A percentile compares a stretch with the other conserved stretches of the same genome.
Conservation (phyloP, 2,888 invertebrate species). For the Apeira syringaria region DNA sequence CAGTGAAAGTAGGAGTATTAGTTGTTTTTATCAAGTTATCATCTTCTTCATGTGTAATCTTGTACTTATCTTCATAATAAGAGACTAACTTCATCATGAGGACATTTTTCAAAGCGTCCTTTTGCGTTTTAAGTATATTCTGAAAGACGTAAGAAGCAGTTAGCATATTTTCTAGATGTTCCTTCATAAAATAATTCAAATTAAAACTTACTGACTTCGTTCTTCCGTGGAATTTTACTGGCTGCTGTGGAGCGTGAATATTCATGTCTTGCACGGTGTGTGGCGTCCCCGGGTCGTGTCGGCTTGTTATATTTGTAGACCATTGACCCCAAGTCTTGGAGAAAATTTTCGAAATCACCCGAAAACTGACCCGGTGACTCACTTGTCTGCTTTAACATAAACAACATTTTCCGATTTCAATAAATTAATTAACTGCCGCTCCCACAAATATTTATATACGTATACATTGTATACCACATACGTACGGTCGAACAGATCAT, state of each 20-base stretch:
- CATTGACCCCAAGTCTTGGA: constrained; percentile 44
- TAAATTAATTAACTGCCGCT: too few species aligned
- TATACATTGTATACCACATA: constrained; percentile 6
- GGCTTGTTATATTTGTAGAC: constrained; percentile 42
- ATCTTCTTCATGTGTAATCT: constrained; percentile 35
- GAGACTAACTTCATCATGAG: constrained; percentile 66
- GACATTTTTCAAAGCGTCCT: constrained; percentile 44
- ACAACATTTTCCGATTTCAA: not conserved
- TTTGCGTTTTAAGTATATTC: constrained; percentile 36
- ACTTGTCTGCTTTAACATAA: not conserved
- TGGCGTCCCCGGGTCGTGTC: constrained; percentile 8
- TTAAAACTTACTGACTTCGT: constrained; percentile 40
- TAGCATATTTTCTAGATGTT: constrained; percentile 6
- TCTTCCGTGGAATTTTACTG: constrained; percentile 21
- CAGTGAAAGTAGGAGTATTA: constrained; percentile 4
- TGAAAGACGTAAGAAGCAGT: constrained; percentile 22
- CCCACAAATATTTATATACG: too few species aligned
- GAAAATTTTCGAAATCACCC: constrained; percentile 44
- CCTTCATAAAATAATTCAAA: constrained; percentile 15
- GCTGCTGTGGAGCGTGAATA: constrained; percentile 21
- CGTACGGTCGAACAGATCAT: constrained; percentile 29
- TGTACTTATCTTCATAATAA: constrained; percentile 64
- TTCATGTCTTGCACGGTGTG: constrained; percentile 12
- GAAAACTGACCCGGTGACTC: constrained; percentile 22
- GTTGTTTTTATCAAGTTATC: constrained; percentile 3